Conservation (phyloP, 2,113 vertebrate species). For the Bufo bufo region DNA sequence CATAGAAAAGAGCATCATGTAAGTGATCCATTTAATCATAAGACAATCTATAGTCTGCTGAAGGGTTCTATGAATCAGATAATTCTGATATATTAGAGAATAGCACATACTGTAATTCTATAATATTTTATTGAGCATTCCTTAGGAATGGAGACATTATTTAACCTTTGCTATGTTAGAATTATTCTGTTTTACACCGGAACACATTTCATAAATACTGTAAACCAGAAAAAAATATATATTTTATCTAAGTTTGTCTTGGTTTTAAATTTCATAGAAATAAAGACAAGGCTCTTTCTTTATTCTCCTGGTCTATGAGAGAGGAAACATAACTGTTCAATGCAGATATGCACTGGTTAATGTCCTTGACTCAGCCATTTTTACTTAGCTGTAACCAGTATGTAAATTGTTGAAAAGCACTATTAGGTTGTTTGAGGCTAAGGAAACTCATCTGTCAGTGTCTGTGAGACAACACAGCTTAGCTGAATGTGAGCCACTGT, state of each 20-base stretch:
- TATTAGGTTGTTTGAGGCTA: constrained; percentile 75
- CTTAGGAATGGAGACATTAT: neutral
- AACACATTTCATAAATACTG: no score
- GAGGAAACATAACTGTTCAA: neutral
- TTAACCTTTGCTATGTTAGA: neutral
- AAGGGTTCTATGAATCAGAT: neutral
- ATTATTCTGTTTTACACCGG: no score
- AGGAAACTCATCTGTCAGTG: constrained; percentile 77
- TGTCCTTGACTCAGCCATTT: constrained; percentile 75
- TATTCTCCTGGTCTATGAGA: neutral
- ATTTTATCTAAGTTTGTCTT: no score
- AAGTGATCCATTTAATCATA: no score
- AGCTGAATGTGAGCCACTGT: constrained; percentile 69
- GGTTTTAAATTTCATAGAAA: neutral
- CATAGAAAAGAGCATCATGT: no score
- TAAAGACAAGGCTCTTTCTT: neutral
- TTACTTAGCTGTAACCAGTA: constrained; percentile 67
- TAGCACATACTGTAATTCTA: neutral
- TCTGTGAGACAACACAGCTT: constrained; percentile 70
- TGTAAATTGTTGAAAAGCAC: constrained; percentile 77
- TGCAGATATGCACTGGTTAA: constrained; percentile 56
- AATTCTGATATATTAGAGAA: neutral
- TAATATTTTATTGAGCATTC: neutral
- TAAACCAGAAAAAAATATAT: no score
- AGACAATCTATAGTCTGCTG: neutral